These are phyloP conservation scores for Chaenogobius annularis DNA, from an alignment of 2,113 vertebrate genomes.

Conservation along the genomic window DNA sequence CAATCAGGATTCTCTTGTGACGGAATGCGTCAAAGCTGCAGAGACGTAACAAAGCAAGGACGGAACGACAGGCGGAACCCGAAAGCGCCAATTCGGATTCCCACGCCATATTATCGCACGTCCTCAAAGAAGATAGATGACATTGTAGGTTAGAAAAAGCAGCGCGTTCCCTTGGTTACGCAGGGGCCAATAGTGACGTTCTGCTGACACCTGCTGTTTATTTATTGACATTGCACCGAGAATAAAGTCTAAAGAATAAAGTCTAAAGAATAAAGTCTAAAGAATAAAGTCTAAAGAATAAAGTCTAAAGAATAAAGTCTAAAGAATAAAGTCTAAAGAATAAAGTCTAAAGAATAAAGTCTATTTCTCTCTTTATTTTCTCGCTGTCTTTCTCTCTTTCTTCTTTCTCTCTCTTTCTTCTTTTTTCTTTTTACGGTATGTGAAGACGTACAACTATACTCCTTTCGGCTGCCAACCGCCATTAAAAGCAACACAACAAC, in stretches of 20 bases:
- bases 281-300: too few relatives aligned
- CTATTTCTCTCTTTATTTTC: too few relatives aligned
- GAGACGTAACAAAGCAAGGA: neutral
- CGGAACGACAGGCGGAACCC: neutral
- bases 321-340: too few relatives aligned
- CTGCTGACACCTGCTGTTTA: conserved; percentile 40
- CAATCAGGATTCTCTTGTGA: neutral
- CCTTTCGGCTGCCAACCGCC: too few relatives aligned
- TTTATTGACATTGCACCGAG: neutral
- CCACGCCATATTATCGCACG: neutral
- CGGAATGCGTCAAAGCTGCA: neutral
- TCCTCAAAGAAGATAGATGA: conserved; percentile 4
- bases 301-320: too few relatives aligned
- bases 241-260: too few relatives aligned
- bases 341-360: too few relatives aligned
- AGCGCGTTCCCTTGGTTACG: conserved; percentile 5
- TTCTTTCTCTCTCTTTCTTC: too few relatives aligned
- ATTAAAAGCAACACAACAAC: too few relatives aligned
- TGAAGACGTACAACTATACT: too few relatives aligned
- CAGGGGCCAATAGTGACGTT: neutral
- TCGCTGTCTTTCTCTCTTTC: neutral
- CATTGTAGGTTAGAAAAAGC: neutral
- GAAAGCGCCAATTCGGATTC: neutral
- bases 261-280: too few relatives aligned
- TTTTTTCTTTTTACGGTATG: too few relatives aligned